phyloP scores from a whole-genome alignment of 2,888 invertebrate genomes.

The Catocala sponsa region DNA sequence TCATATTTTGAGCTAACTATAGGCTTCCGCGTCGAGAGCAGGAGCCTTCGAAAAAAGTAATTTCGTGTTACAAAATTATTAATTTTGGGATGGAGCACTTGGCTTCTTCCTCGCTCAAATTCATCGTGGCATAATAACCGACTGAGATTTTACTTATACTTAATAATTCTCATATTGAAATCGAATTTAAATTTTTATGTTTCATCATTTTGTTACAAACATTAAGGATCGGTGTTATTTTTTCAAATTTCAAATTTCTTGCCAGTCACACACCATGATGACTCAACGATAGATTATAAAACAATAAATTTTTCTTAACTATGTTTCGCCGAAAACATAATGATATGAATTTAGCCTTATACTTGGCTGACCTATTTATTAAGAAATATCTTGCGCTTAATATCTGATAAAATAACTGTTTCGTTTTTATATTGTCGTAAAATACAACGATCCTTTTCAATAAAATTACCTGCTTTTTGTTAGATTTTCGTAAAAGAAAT shows the following conservation, averaged over 20 bases:
- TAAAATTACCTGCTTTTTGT: slow-evolving; percentile 86
- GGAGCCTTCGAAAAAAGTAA: slow-evolving; percentile 51
- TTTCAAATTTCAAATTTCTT: slow-evolving; percentile 40
- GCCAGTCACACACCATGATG: slow-evolving; percentile 57
- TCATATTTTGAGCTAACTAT: slow-evolving; percentile 72
- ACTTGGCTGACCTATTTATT: slow-evolving; percentile 84
- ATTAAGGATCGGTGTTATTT: slow-evolving; percentile 41
- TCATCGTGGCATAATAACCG: slow-evolving; percentile 46
- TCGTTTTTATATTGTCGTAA: slow-evolving; percentile 68
- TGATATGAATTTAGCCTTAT: slow-evolving; percentile 70
- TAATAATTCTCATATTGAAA: slow-evolving; percentile 25
- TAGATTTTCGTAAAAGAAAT: slow-evolving; percentile 68
- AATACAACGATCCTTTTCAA: slow-evolving; percentile 70
- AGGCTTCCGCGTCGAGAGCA: slow-evolving; percentile 62
- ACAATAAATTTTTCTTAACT: slow-evolving; percentile 78
- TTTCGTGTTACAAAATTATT: slow-evolving; percentile 52
- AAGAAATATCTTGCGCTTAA: slow-evolving; percentile 65
- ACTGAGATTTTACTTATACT: slow-evolving; percentile 34
- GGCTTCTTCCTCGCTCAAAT: slow-evolving; percentile 54
- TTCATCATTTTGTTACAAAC: slow-evolving; percentile 31
- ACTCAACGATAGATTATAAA: slow-evolving; percentile 75
- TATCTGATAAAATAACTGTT: slow-evolving; percentile 75
- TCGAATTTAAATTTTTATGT: slow-evolving; percentile 23
- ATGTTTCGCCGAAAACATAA: slow-evolving; percentile 76
- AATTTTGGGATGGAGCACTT: slow-evolving; percentile 46